phyloP scores from a whole-genome alignment of 1,140 invertebrate genomes.

The Tetragnatha versicolor region DNA sequence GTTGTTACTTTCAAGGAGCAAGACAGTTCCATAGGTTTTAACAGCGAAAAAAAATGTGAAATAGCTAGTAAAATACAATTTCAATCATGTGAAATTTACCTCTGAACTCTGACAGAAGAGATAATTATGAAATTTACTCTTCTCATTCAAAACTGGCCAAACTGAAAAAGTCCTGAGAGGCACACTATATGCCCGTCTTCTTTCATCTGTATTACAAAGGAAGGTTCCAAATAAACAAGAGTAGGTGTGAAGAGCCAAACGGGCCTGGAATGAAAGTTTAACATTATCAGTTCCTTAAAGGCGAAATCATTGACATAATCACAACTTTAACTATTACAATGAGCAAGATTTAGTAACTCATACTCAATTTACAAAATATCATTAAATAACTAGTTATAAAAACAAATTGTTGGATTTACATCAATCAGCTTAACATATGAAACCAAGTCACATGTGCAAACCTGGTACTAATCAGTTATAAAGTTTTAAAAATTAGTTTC shows the following conservation, averaged over 20 bases:
- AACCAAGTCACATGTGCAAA: not conserved
- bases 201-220: conserved; percentile 86
- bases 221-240: conserved; percentile 97
- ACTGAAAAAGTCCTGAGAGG: conserved; percentile 81
- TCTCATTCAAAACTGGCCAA: conserved; percentile 72
- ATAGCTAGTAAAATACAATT: too few species aligned
- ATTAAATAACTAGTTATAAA: not conserved
- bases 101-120: conserved; percentile 71
- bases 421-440: not conserved
- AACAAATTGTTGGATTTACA: not conserved
- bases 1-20: too few species aligned
- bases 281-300: not conserved
- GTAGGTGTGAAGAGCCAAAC: conserved; percentile 92
- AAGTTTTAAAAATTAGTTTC: too few species aligned
- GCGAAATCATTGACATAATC: too few species aligned
- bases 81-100: conserved; percentile 56
- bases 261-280: conserved; percentile 74
- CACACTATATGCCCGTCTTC: conserved; percentile 75
- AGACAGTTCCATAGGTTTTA: too few species aligned
- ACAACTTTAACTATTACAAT: not conserved
- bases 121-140: conserved; percentile 82
- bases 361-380: not conserved
- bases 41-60: too few species aligned
- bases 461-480: too few species aligned
- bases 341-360: not conserved